A percentile compares a stretch with the other conserved stretches of the same genome.
These are phyloP conservation scores for Burhinus bistriatus DNA, from an alignment of 2,113 vertebrate species.

Conservation along the genomic window DNA sequence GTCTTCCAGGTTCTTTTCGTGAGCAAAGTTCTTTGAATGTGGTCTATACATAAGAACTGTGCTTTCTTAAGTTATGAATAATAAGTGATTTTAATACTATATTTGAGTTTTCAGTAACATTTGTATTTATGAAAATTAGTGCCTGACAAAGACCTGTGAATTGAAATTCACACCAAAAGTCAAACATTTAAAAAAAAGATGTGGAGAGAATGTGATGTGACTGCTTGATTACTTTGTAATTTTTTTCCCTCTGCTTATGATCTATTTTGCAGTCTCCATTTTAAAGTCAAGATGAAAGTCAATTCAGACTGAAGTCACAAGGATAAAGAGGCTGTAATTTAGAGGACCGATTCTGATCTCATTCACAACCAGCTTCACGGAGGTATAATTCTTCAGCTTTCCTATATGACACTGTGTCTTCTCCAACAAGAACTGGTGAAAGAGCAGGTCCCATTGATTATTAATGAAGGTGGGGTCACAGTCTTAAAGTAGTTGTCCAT, in stretches of 20 bases:
- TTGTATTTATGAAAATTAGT: conserved; percentile 48
- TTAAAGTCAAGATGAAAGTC: conserved; percentile 31
- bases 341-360: not conserved
- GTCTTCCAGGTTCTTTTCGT: not conserved
- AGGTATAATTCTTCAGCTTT: not conserved
- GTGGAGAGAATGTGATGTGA: not conserved
- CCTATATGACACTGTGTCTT: not conserved
- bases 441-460: not conserved
- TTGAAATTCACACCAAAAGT: conserved; percentile 14
- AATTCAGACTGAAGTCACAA: not conserved
- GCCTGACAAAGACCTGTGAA: conserved; percentile 8
- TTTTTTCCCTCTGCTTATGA: not conserved
- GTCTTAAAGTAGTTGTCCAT: not conserved
- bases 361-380: not conserved
- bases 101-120: not conserved
- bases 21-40: conserved; percentile 29
- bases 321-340: not conserved
- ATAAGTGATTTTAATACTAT: not conserved
- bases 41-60: not conserved
- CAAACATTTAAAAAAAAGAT: not conserved
- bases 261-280: not conserved
- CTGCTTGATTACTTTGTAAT: not conserved
- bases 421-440: not conserved
- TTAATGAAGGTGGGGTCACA: fast-evolving
- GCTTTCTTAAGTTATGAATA: conserved; percentile 24